Evolutionary conservation across 2,888 invertebrate species (phyloP), one percentile per base, ranked within the genome.

Genomic region (Tetheella fluctuosa): DNA sequence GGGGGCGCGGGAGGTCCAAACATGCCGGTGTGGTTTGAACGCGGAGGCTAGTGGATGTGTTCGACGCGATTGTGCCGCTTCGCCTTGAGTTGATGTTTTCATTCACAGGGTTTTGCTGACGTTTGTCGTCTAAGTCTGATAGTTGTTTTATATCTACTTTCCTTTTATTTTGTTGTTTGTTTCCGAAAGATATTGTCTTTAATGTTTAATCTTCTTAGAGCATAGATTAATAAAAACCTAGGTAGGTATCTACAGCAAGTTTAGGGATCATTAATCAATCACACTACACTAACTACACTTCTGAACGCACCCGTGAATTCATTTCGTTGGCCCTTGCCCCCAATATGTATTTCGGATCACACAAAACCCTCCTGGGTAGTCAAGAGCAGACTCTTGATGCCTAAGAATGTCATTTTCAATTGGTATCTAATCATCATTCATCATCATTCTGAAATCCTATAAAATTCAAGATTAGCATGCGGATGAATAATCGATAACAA

Each of bases 101-200:
- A 91, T 91, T 91, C 90, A 90, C 91, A 85, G 79, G 77, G 85
- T 86, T 89, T 87, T 84, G 84, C 83, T 85, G 82, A 80, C 80
- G 82, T 80, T 79, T 80, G 73, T 75, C 77, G 71, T 76, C 77
- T 73, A 77, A 72, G 76, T 76, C 64, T 65, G 63, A 65, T 68
- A 64, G 67, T 66, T 75, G 73, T 77, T 74, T 74, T 70, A 67
- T 79, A 77, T 76, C 76, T 80, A 81, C 84, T 84, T 83, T 84
- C 83, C 80, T 83, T 82, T 74, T 67, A 76, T 80, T 80, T 76
- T 64, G 76, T 69, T 68, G 63, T 65, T 62, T 61, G 61, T 59
- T 62, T 68, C 63, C 58, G 59, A 53, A 20, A 64, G 60, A 54
- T 53, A 59, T 69, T 62, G 55, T 67, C 63, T 64, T 68, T 60